Percentiles rank a stretch among this genome's conserved stretches.
Conservation (phyloP, 2,888 invertebrate genomes). For the Sphinx pinastri region DNA sequence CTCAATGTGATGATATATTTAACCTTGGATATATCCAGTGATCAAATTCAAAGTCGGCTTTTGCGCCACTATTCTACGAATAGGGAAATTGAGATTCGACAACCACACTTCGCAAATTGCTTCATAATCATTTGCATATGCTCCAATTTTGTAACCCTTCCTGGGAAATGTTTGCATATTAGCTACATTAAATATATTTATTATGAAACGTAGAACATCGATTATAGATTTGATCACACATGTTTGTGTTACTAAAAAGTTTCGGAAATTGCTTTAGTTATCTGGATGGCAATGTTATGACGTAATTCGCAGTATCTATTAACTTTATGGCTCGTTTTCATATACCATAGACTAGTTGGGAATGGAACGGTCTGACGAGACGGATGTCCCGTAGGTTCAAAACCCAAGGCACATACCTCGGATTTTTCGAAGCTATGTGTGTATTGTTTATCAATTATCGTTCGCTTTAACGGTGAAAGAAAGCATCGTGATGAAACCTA, state of each 20-base stretch:
- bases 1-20: neutral
- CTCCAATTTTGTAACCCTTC: neutral
- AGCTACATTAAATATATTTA: neutral
- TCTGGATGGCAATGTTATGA: neutral
- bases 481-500: too few relatives aligned
- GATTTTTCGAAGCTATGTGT: too few relatives aligned
- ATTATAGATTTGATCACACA: conserved; percentile 2
- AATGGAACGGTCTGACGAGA: too few relatives aligned
- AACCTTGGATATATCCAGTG: too few relatives aligned
- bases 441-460: too few relatives aligned
- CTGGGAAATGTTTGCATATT: conserved; percentile 7
- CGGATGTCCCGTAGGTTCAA: too few relatives aligned
- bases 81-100: neutral
- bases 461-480: too few relatives aligned
- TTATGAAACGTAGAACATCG: neutral
- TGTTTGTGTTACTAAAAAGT: neutral
- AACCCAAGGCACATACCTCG: too few relatives aligned
- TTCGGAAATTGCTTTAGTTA: neutral
- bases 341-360: too few relatives aligned
- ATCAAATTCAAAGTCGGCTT: neutral
- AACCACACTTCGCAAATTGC: conserved; percentile 5
- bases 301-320: neutral
- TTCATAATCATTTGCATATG: conserved; percentile 2
- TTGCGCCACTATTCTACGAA: neutral
- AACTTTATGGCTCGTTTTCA: too few relatives aligned